Evolutionary conservation across 2,888 invertebrate species (phyloP).

Genomic region (Sarcophaga variegata): DNA sequence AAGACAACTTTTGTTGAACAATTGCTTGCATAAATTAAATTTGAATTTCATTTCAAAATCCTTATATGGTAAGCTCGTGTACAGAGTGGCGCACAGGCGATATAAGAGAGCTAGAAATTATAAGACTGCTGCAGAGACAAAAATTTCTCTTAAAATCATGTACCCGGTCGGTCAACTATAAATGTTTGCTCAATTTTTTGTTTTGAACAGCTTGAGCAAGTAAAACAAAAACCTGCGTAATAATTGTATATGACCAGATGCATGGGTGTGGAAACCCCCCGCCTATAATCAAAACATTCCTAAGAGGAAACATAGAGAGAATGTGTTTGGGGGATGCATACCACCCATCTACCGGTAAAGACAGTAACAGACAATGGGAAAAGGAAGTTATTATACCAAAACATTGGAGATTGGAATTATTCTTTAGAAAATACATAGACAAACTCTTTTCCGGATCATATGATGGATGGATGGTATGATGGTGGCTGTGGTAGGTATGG

Average conservation of each 20-base stretch:
- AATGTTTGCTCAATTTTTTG: slow-evolving; percentile 38
- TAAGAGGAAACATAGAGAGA: neutral
- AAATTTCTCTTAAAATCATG: slow-evolving; percentile 31
- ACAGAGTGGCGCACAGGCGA: neutral
- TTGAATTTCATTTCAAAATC: slow-evolving; percentile 23
- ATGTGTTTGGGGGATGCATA: slow-evolving; percentile 12
- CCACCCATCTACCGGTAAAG: neutral
- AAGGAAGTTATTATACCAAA: slow-evolving; percentile 67
- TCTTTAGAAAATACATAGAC: slow-evolving; percentile 14
- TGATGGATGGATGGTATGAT: slow-evolving; percentile 1
- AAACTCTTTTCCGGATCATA: slow-evolving; percentile 28
- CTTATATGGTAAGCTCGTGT: slow-evolving; percentile 40
- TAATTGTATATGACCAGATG: slow-evolving; percentile 36
- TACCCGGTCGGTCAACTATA: neutral
- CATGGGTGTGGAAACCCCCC: slow-evolving; percentile 40
- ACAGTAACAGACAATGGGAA: slow-evolving; percentile 20
- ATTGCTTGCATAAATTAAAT: slow-evolving; percentile 12
- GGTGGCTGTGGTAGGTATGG: slow-evolving; percentile 17
- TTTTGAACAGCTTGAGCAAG: slow-evolving; percentile 8
- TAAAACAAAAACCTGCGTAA: slow-evolving; percentile 55
- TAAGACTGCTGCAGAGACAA: neutral
- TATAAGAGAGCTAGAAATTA: neutral
- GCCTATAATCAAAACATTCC: slow-evolving; percentile 19
- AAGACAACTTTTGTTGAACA: slow-evolving; percentile 19
- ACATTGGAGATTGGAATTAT: slow-evolving; percentile 67